Base-by-base conservation (phyloP, 2,888 invertebrate genomes). In the Acrobasis repandana region DNA sequence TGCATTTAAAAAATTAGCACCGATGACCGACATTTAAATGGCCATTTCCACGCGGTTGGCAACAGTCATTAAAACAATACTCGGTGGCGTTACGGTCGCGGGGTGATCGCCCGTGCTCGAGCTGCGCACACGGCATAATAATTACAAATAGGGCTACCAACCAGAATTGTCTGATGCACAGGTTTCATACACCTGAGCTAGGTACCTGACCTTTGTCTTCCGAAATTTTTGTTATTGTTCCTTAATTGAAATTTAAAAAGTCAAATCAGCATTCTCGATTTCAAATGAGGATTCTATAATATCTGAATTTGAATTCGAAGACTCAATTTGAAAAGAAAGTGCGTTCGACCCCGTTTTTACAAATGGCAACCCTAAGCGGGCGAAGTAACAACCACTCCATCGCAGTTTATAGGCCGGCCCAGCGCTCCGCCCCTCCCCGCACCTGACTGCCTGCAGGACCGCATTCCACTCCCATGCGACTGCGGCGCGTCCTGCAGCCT, bases 391-490 rank as follows among this genome's bases (percentile, higher is more conserved):
- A 58, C 49, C 77, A 76, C 76, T 76, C 76, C 69, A 75, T 72
- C 74, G 79, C 85, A 82, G 86, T 87, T 88, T 87, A 88, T 86
- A 86, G 86, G 84, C 83, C 83, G 82, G 77, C 80, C 75, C 76
- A 51, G 64, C 68, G 46, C 70, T 68, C 67, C 67, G 67, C 67
- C 63, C 58, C 69, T 66, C 63, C 56, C 72, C 61, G 65, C 72
- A 69, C 67, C 73, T 62, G 67, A 67, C 68, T 65, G 69, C 61
- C 76, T 75, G 85, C 82, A 82, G 86, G 85, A 91, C 91, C 88
- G 88, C 91, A 92, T 92, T 92, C 91, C 91, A 83, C 91, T 92
- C 91, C 91, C 91, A 92, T 88, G 88, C 90, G 89, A 87, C 90
- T 83, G 84, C 83, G 78, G 83, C 83, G 84, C 83, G 78, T 83